Evolutionary conservation across 1,140 invertebrate genomes (phyloP), one percentile per base, ranked within the genome.

Genomic region (Catajapyx aquilonaris): DNA sequence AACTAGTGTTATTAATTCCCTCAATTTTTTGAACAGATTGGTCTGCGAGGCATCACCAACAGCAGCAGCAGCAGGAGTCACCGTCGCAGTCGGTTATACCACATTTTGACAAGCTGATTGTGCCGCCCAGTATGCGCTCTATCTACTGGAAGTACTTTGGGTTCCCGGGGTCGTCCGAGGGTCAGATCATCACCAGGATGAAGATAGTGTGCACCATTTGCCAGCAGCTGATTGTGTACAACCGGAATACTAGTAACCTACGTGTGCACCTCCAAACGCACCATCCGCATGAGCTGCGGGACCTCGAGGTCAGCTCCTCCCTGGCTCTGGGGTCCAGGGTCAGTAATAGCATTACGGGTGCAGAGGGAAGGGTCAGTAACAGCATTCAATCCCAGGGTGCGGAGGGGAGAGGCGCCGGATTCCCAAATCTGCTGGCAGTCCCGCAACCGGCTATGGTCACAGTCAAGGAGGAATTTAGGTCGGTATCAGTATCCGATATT

Each of bases 91-190:
- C n/a, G n/a, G n/a, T n/a, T n/a, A n/a, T n/a, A n/a, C n/a, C n/a
- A n/a, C n/a, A n/a, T n/a, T n/a, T n/a, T 38, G 62, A 64, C 37
- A 61, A 60, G 40, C 44, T 67, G 4, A 63, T 67, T 5, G 66
- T 67, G 7, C 66, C 66, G 3, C 56, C 58, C 42, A 57, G 63
- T 1, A 72, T 71, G 69, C 54, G 69, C 37, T 69, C 66, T 44
- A 66, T 68, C 31, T 71, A 71, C 47, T 72, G 69, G 69, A 68
- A 68, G 44, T 68, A 66, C 47, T 72, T 69, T 50, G 69, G 69
- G 11, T 72, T 71, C 52, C 69, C 69, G 31, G 69, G 67, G 0
- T 63, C 61, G 28, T 65, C 68, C 15, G 57, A 66, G 23, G 65
- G 67, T 28, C 60, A 63, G 37, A 69, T 71, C 38, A 50, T 72